Evolutionary conservation across 2,797 vertebrate genomes (phyloP), one percentile per base, ranked within the genome.

Genomic region (Crocodylus rhombifer): DNA sequence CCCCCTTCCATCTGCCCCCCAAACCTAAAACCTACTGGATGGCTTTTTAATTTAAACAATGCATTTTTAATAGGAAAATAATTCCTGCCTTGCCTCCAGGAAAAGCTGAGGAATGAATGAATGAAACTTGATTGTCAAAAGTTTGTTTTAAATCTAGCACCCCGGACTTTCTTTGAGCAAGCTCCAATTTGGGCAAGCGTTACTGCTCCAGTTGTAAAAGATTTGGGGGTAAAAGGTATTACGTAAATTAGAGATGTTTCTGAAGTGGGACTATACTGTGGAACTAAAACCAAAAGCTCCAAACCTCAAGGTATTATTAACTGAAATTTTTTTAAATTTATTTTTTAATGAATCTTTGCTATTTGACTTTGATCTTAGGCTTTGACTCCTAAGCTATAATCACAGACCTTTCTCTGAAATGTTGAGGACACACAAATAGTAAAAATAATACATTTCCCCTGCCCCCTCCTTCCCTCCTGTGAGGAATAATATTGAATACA

Each of bases 321-420:
- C 42, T 62, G 62, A 82, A 76, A 78, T 7, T 84, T 84, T 74
- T 75, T 74, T 75, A 7, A 84, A 64, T 88, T 76, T 5, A 11
- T 33, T 13, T 36, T 21, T 5, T 51, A 51, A 51, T 51, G 42
- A 51, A 51, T 51, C 42, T 51, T 51, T 51, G 42, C 42, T 51
- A 51, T 51, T 51, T 51, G 42, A 11, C 42, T 51, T 51, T 10
- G 10, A 11, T 51, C 42, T 51, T 51, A 51, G 42, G 42, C 42
- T 51, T 51, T 51, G 17, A 15, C 15, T 60, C 16, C 6, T 1
- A n/a, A 21, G 83, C 82, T 80, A 20, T 75, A 96, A 71, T 33
- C 25, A 17, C n/a, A 90, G 15, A 12, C 80, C 58, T 91, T 84
- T 76, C 57, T 67, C 76, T 84, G 51, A 92, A 95, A 82, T 88